Conservation (phyloP, 30 jellyfish, hydroid and myxozoan genomes). For the Chironex yamaguchii region DNA sequence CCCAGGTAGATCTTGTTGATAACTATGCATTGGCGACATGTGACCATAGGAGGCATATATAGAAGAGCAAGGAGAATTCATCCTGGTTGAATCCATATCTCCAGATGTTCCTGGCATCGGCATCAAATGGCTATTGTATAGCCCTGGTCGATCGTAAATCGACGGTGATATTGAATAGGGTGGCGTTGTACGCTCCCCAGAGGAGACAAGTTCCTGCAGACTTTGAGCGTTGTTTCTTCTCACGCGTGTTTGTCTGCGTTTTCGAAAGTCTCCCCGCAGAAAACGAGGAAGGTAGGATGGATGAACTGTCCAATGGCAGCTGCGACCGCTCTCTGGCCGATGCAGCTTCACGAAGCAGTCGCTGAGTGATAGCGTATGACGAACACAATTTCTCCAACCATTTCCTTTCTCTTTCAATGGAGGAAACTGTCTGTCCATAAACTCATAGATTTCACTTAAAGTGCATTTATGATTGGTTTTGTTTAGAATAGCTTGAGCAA, state of each 20-base stretch:
- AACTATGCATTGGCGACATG: neutral
- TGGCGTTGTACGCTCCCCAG: neutral
- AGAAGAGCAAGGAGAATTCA: neutral
- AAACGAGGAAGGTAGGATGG: constrained; percentile 83
- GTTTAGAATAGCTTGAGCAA: constrained; percentile 86
- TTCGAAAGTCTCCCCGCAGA: constrained; percentile 40
- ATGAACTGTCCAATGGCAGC: constrained; percentile 94
- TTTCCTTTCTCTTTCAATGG: constrained; percentile 71
- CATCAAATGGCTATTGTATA: neutral
- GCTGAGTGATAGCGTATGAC: constrained; percentile 86
- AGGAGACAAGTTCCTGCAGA: neutral
- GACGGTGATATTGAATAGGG: neutral
- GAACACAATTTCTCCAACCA: constrained; percentile 91
- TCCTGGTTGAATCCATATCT: neutral
- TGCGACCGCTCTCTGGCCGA: constrained; percentile 88
- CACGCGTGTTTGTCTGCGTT: neutral
- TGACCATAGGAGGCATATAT: neutral
- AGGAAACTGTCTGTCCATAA: constrained; percentile 73
- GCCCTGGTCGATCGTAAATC: neutral
- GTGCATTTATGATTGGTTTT: constrained; percentile 66
- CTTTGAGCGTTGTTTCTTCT: neutral
- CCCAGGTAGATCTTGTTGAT: neutral
- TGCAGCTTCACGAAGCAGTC: constrained; percentile 91
- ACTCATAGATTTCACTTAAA: constrained; percentile 79
- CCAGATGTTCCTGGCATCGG: neutral